phyloP scores from a whole-genome alignment of 1,140 invertebrate species.

The Lysiphlebus fabarum region DNA sequence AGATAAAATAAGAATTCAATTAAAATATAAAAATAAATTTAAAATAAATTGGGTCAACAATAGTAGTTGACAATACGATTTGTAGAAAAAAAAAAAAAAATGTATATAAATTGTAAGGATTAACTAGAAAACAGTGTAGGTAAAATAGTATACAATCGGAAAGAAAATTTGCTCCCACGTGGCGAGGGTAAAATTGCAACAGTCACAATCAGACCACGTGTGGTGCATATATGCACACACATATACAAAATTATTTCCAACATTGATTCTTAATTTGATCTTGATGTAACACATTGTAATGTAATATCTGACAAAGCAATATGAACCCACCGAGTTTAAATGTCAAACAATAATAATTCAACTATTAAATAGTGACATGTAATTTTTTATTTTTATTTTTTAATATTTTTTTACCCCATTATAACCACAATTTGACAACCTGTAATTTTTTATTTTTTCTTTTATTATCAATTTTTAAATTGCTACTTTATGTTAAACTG shows the following conservation, averaged over 20 bases:
- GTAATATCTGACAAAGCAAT: no score
- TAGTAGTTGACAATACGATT: constrained; percentile 16
- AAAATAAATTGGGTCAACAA: neutral
- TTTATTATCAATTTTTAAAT: constrained; percentile 7
- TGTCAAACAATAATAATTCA: constrained; percentile 19
- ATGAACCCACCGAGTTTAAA: no score
- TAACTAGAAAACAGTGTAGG: no score
- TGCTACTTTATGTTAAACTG: neutral
- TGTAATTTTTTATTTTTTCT: constrained; percentile 37
- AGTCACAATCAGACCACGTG: constrained; percentile 11
- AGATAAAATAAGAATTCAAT: no score
- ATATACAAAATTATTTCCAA: neutral
- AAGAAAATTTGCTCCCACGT: constrained; percentile 22
- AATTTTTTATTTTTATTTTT: constrained; percentile 38
- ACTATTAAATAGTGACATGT: constrained; percentile 46
- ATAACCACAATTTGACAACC: constrained; percentile 31
- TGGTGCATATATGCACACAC: neutral
- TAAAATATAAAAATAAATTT: no score
- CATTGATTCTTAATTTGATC: constrained; percentile 42
- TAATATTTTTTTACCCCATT: constrained; percentile 17
- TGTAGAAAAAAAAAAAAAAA: no score
- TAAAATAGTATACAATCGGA: constrained; percentile 5
- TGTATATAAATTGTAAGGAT: no score
- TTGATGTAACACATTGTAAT: neutral
- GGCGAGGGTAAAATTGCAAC: constrained; percentile 27